Evolutionary conservation across 2,888 invertebrate genomes (phyloP), one percentile per base, ranked within the genome.

Genomic region (Dryadula phaetusa): DNA sequence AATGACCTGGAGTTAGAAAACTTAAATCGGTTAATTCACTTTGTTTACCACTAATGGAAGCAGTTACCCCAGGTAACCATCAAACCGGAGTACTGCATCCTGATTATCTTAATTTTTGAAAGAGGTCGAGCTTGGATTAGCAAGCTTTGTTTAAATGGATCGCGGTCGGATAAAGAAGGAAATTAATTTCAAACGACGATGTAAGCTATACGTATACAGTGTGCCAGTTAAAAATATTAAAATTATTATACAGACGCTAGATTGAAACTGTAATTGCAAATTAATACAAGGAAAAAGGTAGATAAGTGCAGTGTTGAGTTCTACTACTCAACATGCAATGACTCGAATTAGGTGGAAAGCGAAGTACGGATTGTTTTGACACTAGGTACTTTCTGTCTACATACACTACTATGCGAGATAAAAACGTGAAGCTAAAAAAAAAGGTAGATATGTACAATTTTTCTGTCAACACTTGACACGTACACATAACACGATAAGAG

Each of bases 1-100:
- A 74, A 75, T 77, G 79, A 78, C 76, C 77, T 70, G 66, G 25
- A 64, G 69, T 70, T 72, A 64, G 67, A 64, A 71, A 72, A 71
- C 66, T 54, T 60, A 44, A 49, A 65, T 54, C 64, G 2, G 28
- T 58, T 64, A 18, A 62, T 44, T 66, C 34, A 62, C 12, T 56
- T 49, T 62, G 18, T 46, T 64, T 32, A 25, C 37, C 37, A 58
- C 34, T 58, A 56, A 32, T 34, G 18, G 22, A 22, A 47, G 49
- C 25, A 49, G 28, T 32, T 32, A 53, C 18, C 44, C 32, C 32
- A 42, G 10, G 16, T 25, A 22, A 10, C 5, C 4, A n/a, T 47
- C 6, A 40, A 42, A 28, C 4, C 7, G n/a, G 3, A 46, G 25
- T 7, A 32, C 44, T 18, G 18, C 28, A 58, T 44, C 12, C 40